Conservation (phyloP, 2,888 invertebrate genomes). For the Dasysyrphus tricinctus region DNA sequence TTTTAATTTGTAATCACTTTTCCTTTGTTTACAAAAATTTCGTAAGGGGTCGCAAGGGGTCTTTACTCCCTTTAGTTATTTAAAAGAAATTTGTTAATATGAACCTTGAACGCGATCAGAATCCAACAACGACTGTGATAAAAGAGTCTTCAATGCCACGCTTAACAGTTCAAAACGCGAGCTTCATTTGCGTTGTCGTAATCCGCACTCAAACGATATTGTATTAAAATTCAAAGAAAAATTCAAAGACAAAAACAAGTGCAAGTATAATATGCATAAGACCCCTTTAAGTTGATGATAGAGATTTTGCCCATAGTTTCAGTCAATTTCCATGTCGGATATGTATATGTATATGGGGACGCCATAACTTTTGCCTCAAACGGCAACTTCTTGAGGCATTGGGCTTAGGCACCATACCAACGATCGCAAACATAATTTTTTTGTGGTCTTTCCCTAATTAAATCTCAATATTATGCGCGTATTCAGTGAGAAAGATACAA, state of each 20-base stretch:
- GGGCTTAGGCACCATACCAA: conserved; percentile 43
- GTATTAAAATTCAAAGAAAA: conserved; percentile 27
- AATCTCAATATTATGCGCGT: conserved; percentile 77
- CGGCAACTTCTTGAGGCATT: conserved; percentile 11
- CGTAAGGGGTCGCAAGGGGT: too few relatives aligned
- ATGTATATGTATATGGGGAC: not conserved
- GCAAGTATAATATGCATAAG: not conserved
- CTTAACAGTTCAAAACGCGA: conserved; percentile 15
- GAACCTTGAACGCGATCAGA: too few relatives aligned
- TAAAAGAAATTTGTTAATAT: too few relatives aligned
- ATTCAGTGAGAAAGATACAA: conserved; percentile 76
- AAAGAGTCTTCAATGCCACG: not conserved
- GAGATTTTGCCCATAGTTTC: not conserved
- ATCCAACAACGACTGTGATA: too few relatives aligned
- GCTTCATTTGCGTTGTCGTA: not conserved
- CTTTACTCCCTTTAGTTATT: too few relatives aligned
- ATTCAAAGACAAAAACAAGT: conserved; percentile 37
- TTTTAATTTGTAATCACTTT: too few relatives aligned
- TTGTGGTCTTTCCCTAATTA: conserved; percentile 75
- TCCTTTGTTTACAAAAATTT: too few relatives aligned
- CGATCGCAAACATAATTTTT: conserved; percentile 35
- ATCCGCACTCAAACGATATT: not conserved
- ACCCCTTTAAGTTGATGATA: conserved; percentile 26
- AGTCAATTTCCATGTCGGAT: not conserved
- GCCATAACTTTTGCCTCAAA: not conserved